These are phyloP conservation scores for Eira barbara DNA, from an alignment of 2,113 vertebrate genomes.

Conservation along the genomic window DNA sequence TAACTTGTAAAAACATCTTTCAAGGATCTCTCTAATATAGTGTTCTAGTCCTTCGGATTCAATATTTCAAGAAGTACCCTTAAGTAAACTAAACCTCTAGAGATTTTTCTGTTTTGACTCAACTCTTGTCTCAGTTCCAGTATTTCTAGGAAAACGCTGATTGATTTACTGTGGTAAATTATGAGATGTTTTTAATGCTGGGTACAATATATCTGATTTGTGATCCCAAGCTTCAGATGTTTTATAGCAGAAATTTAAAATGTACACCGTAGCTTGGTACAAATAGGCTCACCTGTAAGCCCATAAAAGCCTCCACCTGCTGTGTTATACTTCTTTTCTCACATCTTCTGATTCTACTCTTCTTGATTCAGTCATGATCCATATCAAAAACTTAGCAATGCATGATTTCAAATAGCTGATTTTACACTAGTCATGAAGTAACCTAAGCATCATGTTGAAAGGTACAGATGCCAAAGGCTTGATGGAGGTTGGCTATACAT, in stretches of 20 bases:
- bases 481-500: not conserved
- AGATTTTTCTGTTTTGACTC: slow-evolving; percentile 56
- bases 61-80: slow-evolving; percentile 65
- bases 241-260: slow-evolving; percentile 68
- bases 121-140: slow-evolving; percentile 56
- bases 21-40: slow-evolving; percentile 1
- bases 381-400: slow-evolving; percentile 22
- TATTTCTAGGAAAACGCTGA: slow-evolving; percentile 60
- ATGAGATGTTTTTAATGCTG: slow-evolving; percentile 50
- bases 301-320: not conserved
- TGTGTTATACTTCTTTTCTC: not conserved
- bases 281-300: slow-evolving; percentile 40
- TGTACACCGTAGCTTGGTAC: not conserved
- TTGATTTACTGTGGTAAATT: slow-evolving; percentile 62
- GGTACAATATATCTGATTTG: slow-evolving; percentile 55
- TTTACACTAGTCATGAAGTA: not conserved
- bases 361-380: not conserved
- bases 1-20: slow-evolving; percentile 42
- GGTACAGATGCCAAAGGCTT: not conserved
- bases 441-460: not conserved
- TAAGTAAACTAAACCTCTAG: slow-evolving; percentile 47
- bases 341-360: not conserved
- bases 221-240: slow-evolving; percentile 34
- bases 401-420: slow-evolving; percentile 27
- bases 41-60: slow-evolving; percentile 30